These are phyloP conservation scores for Triplophysa rosa DNA, from an alignment of 2,113 vertebrate species.

Conservation along the genomic window DNA sequence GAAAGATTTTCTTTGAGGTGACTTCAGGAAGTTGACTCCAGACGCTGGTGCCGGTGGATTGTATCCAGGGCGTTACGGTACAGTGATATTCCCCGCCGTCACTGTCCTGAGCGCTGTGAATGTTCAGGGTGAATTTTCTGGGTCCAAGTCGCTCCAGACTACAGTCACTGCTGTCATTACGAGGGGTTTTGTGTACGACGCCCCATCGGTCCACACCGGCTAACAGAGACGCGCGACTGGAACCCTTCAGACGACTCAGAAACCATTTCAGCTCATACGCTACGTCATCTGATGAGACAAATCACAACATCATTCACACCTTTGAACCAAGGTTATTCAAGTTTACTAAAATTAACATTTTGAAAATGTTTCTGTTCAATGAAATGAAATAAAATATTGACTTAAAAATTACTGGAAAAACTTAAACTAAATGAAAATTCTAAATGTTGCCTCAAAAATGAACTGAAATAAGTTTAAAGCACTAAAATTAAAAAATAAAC, in stretches of 20 bases:
- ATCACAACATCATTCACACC: background rate
- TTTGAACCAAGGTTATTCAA: too few relatives aligned
- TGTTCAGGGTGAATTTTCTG: constrained; percentile 76
- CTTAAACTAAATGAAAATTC: too few relatives aligned
- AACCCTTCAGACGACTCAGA: constrained; percentile 73
- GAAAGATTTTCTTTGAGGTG: constrained; percentile 79
- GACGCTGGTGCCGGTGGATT: constrained; percentile 70
- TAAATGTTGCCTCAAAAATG: too few relatives aligned
- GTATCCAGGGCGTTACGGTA: constrained; percentile 84
- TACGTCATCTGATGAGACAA: constrained; percentile 76
- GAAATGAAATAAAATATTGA: too few relatives aligned
- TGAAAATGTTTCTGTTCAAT: too few relatives aligned
- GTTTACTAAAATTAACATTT: too few relatives aligned
- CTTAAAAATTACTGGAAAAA: too few relatives aligned
- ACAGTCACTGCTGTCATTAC: constrained; percentile 84
- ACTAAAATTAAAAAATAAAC: too few relatives aligned
- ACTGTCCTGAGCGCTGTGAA: constrained; percentile 83
- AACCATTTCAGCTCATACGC: constrained; percentile 91
- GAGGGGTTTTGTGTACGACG: constrained; percentile 72
- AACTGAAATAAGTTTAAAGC: too few relatives aligned
- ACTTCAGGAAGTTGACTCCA: constrained; percentile 84
- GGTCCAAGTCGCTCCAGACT: constrained; percentile 81
- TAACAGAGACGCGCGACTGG: constrained; percentile 65
- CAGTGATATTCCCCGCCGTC: constrained; percentile 91
- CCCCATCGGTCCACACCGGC: constrained; percentile 82